phyloP scores from a whole-genome alignment of 2,113 vertebrate species.

The Mystacornis crossleyi region DNA sequence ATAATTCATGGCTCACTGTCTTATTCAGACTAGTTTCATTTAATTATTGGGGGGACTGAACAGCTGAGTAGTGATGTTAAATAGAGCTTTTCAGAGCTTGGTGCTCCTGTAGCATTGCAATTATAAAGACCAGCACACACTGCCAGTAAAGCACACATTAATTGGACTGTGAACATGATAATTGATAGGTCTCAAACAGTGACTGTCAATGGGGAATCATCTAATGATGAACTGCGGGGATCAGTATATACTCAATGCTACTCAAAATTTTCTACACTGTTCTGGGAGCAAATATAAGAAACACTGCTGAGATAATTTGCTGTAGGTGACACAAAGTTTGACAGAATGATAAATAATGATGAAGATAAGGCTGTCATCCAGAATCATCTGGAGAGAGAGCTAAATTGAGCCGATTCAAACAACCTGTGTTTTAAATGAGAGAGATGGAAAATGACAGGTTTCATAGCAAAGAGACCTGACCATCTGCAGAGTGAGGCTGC shows the following conservation, averaged over 20 bases:
- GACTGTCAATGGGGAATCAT: background rate
- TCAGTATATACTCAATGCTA: background rate
- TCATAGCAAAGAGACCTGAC: background rate
- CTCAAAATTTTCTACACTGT: background rate
- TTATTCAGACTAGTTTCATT: background rate
- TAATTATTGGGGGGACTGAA: background rate
- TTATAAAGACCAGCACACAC: background rate
- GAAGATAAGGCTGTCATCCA: background rate
- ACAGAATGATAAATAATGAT: conserved; percentile 3
- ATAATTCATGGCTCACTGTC: background rate
- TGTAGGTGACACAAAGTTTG: background rate
- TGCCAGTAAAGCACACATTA: background rate
- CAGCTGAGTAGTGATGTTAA: background rate
- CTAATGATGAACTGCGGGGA: background rate
- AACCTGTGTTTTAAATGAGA: background rate
- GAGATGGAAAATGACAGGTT: background rate
- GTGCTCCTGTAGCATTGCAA: background rate
- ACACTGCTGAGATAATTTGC: background rate
- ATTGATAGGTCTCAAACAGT: background rate
- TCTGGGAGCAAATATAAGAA: background rate
- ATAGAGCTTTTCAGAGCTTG: background rate
- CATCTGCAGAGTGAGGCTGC: background rate
- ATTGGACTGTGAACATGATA: background rate
- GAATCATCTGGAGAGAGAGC: background rate
- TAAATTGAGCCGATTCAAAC: background rate